Base-by-base conservation (phyloP, 2,113 vertebrate species). In the Cyanoramphus novaezelandiae region DNA sequence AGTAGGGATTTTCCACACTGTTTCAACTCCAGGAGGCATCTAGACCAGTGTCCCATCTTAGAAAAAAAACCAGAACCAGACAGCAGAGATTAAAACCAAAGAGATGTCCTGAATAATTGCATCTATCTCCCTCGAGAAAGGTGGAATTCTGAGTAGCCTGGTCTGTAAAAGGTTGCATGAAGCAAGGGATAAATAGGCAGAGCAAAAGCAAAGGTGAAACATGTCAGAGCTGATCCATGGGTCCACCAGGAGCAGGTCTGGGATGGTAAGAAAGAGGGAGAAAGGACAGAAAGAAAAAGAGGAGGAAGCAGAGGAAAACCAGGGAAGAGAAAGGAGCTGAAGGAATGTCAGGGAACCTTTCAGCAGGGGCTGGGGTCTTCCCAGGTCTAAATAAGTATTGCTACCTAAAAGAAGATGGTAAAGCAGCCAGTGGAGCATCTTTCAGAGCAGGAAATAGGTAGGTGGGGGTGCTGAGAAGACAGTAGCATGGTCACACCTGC, bases 1-100 rank as follows among this genome's bases (percentile, higher is more conserved):
- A 0, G 0, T 41, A 33, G 46, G 33, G 17, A 46, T 35, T 67
- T 74, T 43, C 23, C 23, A 8, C 0, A 1, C 33, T 11, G 20
- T 6, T 82, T 69, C 35, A 82, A 7, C 5, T 43, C 39, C 47
- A 68, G 70, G 3, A 87, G 11, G 11, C 46, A 71, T 27, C 46
- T 59, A 68, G 14, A 63, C 13, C 18, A 82, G n/a, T 15, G 24
- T 13, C 35, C 2, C 13, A 39, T 17, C 41, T 65, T 57, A 47
- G 29, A 46, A 84, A 86, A 70, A 63, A 63, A 74, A 5, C 1
- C 31, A 75, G 23, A 81, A 63, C 5, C 25, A 82, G 46, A 33
- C 2, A 60, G 35, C 2, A 57, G 25, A 47, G 17, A 92, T 18
- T 44, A 31, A 60, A 28, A 43, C 7, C 13, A 17, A 8, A 9